Evolutionary conservation across 2,888 invertebrate genomes (phyloP), one percentile per base, ranked within the genome.

Genomic region (Nematopogon swammerdamellus): DNA sequence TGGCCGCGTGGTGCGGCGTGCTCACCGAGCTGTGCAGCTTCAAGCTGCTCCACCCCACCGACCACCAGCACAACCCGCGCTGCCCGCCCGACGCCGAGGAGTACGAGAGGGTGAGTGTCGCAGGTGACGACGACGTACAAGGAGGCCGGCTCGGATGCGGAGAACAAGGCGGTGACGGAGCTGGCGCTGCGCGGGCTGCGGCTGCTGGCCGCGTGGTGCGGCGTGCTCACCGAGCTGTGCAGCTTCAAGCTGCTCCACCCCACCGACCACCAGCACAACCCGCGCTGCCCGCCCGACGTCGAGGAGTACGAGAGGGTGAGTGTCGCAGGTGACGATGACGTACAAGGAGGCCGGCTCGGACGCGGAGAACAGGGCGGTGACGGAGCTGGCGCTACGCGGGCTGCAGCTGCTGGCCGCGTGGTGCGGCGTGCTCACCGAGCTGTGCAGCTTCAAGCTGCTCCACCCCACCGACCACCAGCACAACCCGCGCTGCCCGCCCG

Each of bases 221-320:
- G 92, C 52, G 93, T 97, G 47, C 93, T 99, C 0, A 96, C 97
- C 0, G 97, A 97, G 73, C 77, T 97, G 50, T 97, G 96, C 71
- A 95, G 97, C 0, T 99, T 98, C 97, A 99, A 99, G 75, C 81
- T 99, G 50, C 81, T 98, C 57, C 97, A 99, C 70, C 98, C 98
- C 1, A 98, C 97, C 0, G 97, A 99, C 77, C 95, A 95, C 67
- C 93, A 95, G 67, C 91, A 92, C 71, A 98, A 97, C 68, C 87
- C 93, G 54, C 87, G 94, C 58, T 99, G 98, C 61, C 97, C 97
- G 0, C 86, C 88, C 8, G 95, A 96, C 65, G 97, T 98, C 2
- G 98, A 99, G 74, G 97, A 97, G 72, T 99, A 99, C 64, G 99
- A 99, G 76, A 80, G 97, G 69, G 93, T 91, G 57, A 67, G 64